Evolutionary conservation across 2,888 invertebrate species (phyloP).

Genomic region (Andricus quercusramuli): DNA sequence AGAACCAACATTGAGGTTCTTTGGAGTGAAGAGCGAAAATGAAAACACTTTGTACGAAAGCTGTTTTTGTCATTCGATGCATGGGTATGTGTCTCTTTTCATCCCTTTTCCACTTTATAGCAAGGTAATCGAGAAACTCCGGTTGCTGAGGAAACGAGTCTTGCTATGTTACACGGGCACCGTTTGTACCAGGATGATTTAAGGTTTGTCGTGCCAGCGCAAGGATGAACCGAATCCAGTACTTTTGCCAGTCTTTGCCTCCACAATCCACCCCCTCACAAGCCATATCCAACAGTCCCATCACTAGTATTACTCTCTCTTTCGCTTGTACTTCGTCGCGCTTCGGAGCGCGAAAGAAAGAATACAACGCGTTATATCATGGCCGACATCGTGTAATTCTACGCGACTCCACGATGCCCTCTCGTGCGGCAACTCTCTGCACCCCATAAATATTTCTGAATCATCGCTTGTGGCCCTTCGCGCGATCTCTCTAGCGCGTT

Average conservation of each 20-base stretch:
- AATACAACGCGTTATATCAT: conserved; percentile 66
- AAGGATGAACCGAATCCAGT: conserved; percentile 49
- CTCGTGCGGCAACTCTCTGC: conserved; percentile 66
- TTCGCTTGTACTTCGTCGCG: conserved; percentile 43
- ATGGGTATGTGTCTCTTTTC: neutral
- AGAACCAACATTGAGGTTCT: neutral
- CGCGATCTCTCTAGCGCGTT: conserved; percentile 17
- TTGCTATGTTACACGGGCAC: neutral
- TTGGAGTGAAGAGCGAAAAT: neutral
- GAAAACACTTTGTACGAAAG: neutral
- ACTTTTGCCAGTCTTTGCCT: conserved; percentile 2
- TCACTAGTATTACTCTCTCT: conserved; percentile 39
- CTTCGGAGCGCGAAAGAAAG: conserved; percentile 51
- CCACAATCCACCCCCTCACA: neutral
- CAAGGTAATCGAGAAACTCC: conserved; percentile 5
- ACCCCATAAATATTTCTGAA: conserved; percentile 74
- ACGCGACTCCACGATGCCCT: conserved; percentile 63
- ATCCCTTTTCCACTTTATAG: neutral
- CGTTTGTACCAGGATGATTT: conserved; percentile 50
- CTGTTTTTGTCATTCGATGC: neutral
- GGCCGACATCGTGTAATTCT: conserved; percentile 72
- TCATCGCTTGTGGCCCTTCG: conserved; percentile 62
- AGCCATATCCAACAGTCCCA: conserved; percentile 8
- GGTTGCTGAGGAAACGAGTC: neutral
- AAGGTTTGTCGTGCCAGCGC: conserved; percentile 48